Conservation (phyloP, 1,140 invertebrate species). For the Hyphantria cunea region DNA sequence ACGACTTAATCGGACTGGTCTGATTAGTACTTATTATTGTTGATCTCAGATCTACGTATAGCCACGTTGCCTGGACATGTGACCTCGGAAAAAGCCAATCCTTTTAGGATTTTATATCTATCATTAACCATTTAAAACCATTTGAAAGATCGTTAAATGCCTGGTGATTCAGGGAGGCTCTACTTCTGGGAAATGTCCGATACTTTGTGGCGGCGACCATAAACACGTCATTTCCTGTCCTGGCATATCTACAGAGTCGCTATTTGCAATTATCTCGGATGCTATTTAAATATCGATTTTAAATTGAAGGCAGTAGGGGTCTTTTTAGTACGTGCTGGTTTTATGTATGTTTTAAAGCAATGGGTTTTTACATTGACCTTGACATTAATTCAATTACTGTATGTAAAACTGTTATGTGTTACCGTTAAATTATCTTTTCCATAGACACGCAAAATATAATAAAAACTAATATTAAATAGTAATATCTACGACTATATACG, state of each 20-base stretch:
- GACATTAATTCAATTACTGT: conserved; percentile 25
- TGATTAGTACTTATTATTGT: no score
- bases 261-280: background rate
- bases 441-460: no score
- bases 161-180: conserved; percentile 16
- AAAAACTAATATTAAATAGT: no score
- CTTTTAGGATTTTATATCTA: background rate
- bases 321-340: background rate
- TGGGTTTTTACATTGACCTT: conserved; percentile 28
- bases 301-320: background rate
- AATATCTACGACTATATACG: no score
- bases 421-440: no score
- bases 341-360: conserved; percentile 1
- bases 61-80: no score
- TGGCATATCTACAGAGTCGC: no score
- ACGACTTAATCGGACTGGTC: no score
- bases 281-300: conserved; percentile 2
- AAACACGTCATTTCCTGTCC: conserved; percentile 24
- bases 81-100: no score
- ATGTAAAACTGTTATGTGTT: no score
- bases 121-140: background rate
- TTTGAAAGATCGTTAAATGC: conserved; percentile 2
- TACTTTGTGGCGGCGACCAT: conserved; percentile 14
- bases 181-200: conserved; percentile 28
- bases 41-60: no score